Conservation (phyloP, 2,797 vertebrate genomes). For the Fundulus diaphanus region DNA sequence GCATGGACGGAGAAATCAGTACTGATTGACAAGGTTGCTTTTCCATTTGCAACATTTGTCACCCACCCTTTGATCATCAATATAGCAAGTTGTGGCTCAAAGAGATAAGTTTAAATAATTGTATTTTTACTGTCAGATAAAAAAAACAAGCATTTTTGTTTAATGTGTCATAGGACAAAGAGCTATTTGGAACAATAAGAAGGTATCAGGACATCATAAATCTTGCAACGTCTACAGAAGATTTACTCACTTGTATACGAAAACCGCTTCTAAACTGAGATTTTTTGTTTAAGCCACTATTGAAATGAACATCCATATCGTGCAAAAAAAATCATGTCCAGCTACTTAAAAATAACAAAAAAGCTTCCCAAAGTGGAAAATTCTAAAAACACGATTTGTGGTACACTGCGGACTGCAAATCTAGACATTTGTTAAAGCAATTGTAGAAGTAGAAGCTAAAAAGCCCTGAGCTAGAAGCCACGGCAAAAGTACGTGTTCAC, state of each 20-base stretch:
- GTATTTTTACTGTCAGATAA: too few relatives aligned
- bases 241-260: too few relatives aligned
- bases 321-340: neutral
- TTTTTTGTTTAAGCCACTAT: neutral
- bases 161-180: too few relatives aligned
- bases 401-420: neutral
- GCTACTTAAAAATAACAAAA: neutral
- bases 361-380: neutral
- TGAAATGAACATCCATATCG: neutral
- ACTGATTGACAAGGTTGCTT: neutral
- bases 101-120: too few relatives aligned
- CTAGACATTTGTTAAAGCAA: neutral
- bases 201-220: too few relatives aligned
- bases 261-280: too few relatives aligned
- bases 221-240: too few relatives aligned
- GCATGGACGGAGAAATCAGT: neutral
- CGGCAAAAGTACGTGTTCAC: neutral
- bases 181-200: too few relatives aligned
- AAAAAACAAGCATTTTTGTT: too few relatives aligned
- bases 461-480: neutral
- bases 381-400: neutral
- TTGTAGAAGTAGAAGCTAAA: neutral
- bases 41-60: neutral
- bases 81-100: neutral
- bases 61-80: neutral